phyloP scores from a whole-genome alignment of 35 echinoderm and acorn worm species.

The Hemicentrotus pulcherrimus region DNA sequence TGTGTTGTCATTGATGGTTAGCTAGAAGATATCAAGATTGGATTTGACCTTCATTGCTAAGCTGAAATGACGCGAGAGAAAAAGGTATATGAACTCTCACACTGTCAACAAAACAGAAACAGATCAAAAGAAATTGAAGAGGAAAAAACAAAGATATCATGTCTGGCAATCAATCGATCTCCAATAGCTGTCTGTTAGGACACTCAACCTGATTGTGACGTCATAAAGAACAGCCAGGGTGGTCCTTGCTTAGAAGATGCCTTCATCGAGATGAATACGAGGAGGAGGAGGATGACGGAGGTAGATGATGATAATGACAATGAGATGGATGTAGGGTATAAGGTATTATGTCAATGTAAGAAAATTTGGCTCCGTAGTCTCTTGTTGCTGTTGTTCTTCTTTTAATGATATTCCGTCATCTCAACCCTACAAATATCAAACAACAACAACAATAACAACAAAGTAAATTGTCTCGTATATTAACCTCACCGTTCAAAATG shows the following conservation, averaged over 20 bases:
- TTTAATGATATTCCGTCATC: too few species aligned
- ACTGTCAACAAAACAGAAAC: not conserved
- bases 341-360: too few species aligned
- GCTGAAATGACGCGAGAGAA: too few species aligned
- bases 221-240: constrained; percentile 26
- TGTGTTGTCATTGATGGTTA: too few species aligned
- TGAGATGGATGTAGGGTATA: not conserved
- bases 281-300: not conserved
- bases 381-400: too few species aligned
- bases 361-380: too few species aligned
- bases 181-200: not conserved
- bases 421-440: too few species aligned
- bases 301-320: not conserved
- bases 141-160: not conserved
- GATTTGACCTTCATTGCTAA: too few species aligned
- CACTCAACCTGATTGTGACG: constrained; percentile 13
- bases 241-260: not conserved
- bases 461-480: too few species aligned
- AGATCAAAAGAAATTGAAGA: not conserved
- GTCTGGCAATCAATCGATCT: constrained; percentile 1
- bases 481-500: too few species aligned
- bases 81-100: not conserved
- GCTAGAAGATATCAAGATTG: too few species aligned
- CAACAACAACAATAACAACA: too few species aligned
- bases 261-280: not conserved